A percentile compares a stretch with the other conserved stretches of the same genome.
These are phyloP conservation scores for Botrylloides violaceus DNA, from an alignment of 23 tunicate species.

Conservation along the genomic window DNA sequence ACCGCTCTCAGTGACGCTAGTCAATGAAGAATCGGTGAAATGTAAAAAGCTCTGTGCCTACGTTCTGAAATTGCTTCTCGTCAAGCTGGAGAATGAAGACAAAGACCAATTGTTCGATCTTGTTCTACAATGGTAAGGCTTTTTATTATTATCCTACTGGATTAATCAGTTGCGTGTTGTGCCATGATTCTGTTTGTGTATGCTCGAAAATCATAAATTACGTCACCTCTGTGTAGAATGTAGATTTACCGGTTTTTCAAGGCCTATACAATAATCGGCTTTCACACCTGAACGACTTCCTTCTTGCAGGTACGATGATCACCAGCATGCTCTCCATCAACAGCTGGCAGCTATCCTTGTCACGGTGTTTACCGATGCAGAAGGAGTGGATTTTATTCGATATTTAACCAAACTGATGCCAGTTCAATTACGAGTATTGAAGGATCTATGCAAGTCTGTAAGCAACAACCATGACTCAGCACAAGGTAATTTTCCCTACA, in stretches of 20 bases:
- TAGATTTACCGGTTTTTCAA: too few relatives aligned
- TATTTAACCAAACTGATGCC: slow-evolving; percentile 33
- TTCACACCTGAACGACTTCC: too few relatives aligned
- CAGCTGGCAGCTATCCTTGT: slow-evolving; percentile 59
- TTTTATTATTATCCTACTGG: neutral
- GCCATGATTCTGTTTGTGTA: too few relatives aligned
- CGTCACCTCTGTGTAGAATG: too few relatives aligned
- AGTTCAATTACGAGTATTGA: neutral
- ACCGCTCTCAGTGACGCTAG: slow-evolving; percentile 42
- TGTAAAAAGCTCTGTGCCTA: slow-evolving; percentile 55
- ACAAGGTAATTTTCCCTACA: too few relatives aligned
- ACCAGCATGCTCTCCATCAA: slow-evolving; percentile 40
- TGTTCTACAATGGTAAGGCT: slow-evolving; percentile 65
- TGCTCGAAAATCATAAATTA: too few relatives aligned
- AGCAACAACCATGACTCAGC: too few relatives aligned
- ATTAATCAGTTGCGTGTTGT: neutral
- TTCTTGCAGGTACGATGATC: slow-evolving; percentile 43
- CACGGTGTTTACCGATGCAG: slow-evolving; percentile 59
- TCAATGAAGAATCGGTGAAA: slow-evolving; percentile 59
- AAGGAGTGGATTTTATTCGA: slow-evolving; percentile 12
- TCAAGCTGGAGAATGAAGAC: slow-evolving; percentile 19
- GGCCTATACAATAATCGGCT: too few relatives aligned
- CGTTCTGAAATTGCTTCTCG: slow-evolving; percentile 40
- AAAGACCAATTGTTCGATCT: slow-evolving; percentile 40
- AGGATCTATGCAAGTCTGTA: too few relatives aligned